Conservation (phyloP, 1,140 invertebrate genomes). For the Drosophila rhopaloa region DNA sequence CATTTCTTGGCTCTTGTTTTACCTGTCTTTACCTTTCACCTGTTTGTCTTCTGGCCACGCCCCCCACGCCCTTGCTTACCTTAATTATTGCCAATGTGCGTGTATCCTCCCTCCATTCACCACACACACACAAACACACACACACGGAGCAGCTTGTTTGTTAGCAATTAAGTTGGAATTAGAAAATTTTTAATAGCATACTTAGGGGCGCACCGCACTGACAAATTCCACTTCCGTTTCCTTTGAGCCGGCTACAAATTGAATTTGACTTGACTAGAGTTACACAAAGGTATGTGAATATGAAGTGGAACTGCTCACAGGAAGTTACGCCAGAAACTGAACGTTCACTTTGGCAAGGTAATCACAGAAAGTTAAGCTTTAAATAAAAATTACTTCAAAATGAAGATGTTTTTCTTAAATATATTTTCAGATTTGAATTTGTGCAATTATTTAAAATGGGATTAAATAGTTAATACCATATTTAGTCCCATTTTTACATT, state of each 20-base stretch:
- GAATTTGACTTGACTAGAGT: slow-evolving; percentile 9
- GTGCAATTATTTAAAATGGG: too few species aligned
- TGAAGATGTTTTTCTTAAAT: too few species aligned
- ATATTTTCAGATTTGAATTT: too few species aligned
- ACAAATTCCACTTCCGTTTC: slow-evolving; percentile 25
- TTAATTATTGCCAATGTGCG: slow-evolving; percentile 59
- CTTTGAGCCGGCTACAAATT: slow-evolving; percentile 4
- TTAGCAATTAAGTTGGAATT: slow-evolving; percentile 76
- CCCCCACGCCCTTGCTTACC: slow-evolving; percentile 46
- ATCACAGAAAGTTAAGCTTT: too few species aligned
- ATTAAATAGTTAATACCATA: too few species aligned
- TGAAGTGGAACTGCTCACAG: not conserved
- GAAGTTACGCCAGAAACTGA: too few species aligned
- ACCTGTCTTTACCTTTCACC: slow-evolving; percentile 10
- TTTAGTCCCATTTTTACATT: too few species aligned
- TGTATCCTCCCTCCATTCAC: not conserved
- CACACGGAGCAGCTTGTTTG: slow-evolving; percentile 44
- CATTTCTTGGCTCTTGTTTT: slow-evolving; percentile 11
- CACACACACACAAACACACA: slow-evolving; percentile 11
- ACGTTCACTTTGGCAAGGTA: not conserved
- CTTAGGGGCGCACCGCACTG: slow-evolving; percentile 40
- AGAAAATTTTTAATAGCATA: slow-evolving; percentile 73
- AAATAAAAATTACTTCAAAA: too few species aligned
- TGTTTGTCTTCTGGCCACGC: slow-evolving; percentile 5
- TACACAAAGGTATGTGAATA: not conserved